These are phyloP conservation scores for Merodon equestris DNA, from an alignment of 2,888 invertebrate species.

Conservation along the genomic window DNA sequence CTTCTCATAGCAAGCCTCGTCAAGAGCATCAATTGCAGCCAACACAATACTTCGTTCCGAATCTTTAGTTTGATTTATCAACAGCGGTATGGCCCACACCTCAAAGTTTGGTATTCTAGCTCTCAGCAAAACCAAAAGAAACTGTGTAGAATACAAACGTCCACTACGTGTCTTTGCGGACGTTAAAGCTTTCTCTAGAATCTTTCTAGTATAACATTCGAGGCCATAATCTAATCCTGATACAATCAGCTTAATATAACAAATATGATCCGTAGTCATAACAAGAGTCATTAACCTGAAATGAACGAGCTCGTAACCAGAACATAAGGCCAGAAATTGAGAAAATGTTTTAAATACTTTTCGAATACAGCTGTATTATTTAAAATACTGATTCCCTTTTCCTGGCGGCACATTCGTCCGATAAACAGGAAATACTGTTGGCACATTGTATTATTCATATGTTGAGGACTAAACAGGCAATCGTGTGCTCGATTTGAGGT, in stretches of 20 bases:
- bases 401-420: constrained; percentile 89
- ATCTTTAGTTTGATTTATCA: constrained; percentile 92
- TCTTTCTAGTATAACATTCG: constrained; percentile 85
- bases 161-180: constrained; percentile 79
- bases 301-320: constrained; percentile 41
- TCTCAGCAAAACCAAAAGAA: constrained; percentile 91
- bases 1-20: constrained; percentile 95
- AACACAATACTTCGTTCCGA: constrained; percentile 88
- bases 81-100: constrained; percentile 91
- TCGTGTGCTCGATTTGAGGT: constrained; percentile 89
- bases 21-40: constrained; percentile 89
- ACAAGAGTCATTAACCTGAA: constrained; percentile 89
- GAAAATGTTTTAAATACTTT: constrained; percentile 79
- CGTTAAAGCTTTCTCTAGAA: constrained; percentile 79
- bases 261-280: constrained; percentile 90
- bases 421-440: constrained; percentile 97
- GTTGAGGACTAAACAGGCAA: constrained; percentile 92
- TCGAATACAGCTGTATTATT: constrained; percentile 87
- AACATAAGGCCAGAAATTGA: not conserved
- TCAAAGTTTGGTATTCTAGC: constrained; percentile 86
- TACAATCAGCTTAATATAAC: constrained; percentile 95
- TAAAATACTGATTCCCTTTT: constrained; percentile 85
- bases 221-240: constrained; percentile 93
- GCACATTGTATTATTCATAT: constrained; percentile 92
- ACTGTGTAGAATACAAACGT: constrained; percentile 93